These are phyloP conservation scores for Clunio marinus DNA, from an alignment of 2,888 invertebrate genomes.

Conservation along the genomic window DNA sequence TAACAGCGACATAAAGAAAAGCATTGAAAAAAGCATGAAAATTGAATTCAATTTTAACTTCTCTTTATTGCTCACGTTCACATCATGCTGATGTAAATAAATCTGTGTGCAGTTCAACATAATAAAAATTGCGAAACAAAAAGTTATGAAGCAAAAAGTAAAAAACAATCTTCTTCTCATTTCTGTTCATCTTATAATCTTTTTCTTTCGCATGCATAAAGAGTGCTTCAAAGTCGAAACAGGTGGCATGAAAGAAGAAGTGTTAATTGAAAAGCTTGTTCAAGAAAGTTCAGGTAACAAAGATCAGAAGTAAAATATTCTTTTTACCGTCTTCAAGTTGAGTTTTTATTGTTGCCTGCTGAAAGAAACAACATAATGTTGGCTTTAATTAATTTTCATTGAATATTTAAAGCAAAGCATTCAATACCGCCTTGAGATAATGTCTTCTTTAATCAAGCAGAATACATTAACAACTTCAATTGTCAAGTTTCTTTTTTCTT, in stretches of 20 bases:
- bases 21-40: constrained; percentile 31
- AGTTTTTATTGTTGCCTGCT: neutral
- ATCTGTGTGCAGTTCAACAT: neutral
- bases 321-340: too few species aligned
- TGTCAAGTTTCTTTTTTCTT: too few species aligned
- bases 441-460: too few species aligned
- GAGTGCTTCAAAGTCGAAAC: neutral
- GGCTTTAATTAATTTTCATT: constrained; percentile 1
- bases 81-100: neutral
- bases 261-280: constrained; percentile 21
- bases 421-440: neutral
- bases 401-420: neutral
- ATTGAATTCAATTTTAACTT: constrained; percentile 3
- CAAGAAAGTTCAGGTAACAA: neutral
- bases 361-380: neutral
- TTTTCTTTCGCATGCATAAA: neutral
- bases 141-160: constrained; percentile 21
- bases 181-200: neutral
- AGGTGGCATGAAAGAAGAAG: constrained; percentile 20
- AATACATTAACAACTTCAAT: too few species aligned
- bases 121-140: constrained; percentile 11
- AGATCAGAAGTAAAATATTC: too few species aligned
- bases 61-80: neutral
- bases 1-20: neutral
- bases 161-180: neutral